Evolutionary conservation across 2,113 vertebrate species (phyloP).

Genomic region (Myrmecobius fasciatus): DNA sequence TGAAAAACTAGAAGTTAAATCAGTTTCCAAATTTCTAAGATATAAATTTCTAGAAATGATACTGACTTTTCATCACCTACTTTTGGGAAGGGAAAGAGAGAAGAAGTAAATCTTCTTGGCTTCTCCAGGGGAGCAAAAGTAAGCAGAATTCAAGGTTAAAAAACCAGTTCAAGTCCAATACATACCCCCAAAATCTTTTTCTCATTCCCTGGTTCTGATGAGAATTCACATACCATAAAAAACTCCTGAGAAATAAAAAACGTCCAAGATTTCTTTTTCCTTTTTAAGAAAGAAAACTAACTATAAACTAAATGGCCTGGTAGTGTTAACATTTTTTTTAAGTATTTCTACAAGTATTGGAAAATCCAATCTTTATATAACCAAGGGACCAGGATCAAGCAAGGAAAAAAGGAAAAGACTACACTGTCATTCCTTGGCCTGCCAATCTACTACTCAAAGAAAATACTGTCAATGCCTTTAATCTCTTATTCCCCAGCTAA

Average conservation of each 20-base stretch:
- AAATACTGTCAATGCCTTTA: constrained; percentile 59
- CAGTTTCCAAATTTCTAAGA: background rate
- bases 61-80: background rate
- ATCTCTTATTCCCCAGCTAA: constrained; percentile 65
- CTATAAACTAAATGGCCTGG: background rate
- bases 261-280: constrained; percentile 38
- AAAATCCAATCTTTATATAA: background rate
- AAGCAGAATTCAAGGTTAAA: constrained; percentile 36
- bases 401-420: background rate
- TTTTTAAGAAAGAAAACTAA: constrained; percentile 40
- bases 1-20: background rate
- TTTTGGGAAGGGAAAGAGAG: background rate
- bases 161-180: constrained; percentile 37
- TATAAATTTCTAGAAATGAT: background rate
- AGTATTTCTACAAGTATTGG: background rate
- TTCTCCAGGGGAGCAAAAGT: background rate
- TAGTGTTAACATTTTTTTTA: background rate
- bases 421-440: background rate
- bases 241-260: constrained; percentile 29
- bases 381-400: background rate
- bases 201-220: background rate
- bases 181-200: constrained; percentile 18
- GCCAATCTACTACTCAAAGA: constrained; percentile 24
- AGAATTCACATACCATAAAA: background rate
- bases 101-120: background rate